Evolutionary conservation across 2,797 vertebrate genomes (phyloP).

Genomic region (Spheniscus humboldti): DNA sequence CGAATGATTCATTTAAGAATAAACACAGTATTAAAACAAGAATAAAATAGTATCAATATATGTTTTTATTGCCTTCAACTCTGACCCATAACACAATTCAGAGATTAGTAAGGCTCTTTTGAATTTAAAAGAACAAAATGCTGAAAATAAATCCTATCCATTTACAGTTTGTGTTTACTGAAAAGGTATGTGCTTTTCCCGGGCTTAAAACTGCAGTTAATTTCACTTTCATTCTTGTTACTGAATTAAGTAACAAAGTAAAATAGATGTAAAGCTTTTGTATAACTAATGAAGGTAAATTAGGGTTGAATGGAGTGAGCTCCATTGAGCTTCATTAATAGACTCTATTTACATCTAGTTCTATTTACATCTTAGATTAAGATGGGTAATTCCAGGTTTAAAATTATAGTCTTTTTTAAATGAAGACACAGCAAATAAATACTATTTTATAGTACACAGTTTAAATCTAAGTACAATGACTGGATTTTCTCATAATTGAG

Average conservation of each 20-base stretch:
- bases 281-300: not conserved
- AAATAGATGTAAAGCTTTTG: not conserved
- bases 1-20: not conserved
- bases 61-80: not conserved
- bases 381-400: not conserved
- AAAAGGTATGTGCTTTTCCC: not conserved
- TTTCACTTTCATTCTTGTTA: not conserved
- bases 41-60: not conserved
- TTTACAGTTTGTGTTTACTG: not conserved
- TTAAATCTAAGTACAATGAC: not conserved
- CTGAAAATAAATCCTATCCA: not conserved
- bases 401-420: not conserved
- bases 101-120: not conserved
- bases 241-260: not conserved
- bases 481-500: not conserved
- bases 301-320: not conserved
- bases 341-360: not conserved
- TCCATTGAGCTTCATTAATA: not conserved
- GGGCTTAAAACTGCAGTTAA: not conserved
- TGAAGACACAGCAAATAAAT: not conserved
- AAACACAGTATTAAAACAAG: not conserved
- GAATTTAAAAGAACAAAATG: not conserved
- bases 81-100: not conserved
- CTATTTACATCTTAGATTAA: not conserved
- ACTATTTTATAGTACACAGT: not conserved